A percentile compares a stretch with the other conserved stretches of the same genome.
Conservation (phyloP, 1,140 invertebrate genomes). For the Vanessa atalanta region DNA sequence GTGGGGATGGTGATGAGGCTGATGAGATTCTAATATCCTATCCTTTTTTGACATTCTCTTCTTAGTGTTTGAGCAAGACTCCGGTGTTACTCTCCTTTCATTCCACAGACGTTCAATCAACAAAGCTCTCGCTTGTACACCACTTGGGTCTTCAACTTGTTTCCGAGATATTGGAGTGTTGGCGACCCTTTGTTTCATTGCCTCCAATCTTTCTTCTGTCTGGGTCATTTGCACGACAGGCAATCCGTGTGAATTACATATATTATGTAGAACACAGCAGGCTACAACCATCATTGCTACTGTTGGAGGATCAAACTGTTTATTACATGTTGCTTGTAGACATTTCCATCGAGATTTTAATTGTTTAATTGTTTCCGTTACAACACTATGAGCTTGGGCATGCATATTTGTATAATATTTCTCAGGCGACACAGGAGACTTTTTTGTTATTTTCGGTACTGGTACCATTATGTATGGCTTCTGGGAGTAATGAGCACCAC, state of each 20-base stretch:
- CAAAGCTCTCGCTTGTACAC: conserved; percentile 45
- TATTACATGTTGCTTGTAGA: conserved; percentile 66
- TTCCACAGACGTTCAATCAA: conserved; percentile 67
- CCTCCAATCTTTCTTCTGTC: conserved; percentile 65
- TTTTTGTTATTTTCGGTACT: conserved; percentile 71
- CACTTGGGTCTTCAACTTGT: conserved; percentile 53
- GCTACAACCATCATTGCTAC: conserved; percentile 64
- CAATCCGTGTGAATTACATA: conserved; percentile 56
- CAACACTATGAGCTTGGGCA: conserved; percentile 51
- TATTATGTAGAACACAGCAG: conserved; percentile 67
- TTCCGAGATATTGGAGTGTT: conserved; percentile 60
- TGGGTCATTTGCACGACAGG: conserved; percentile 55
- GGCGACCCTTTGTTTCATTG: conserved; percentile 71
- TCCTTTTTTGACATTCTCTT: conserved; percentile 64
- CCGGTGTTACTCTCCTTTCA: conserved; percentile 52
- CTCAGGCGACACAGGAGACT: conserved; percentile 64
- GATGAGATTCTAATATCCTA: conserved; percentile 42
- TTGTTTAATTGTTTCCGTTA: conserved; percentile 64
- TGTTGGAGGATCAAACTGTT: conserved; percentile 61
- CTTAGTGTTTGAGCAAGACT: conserved; percentile 48
- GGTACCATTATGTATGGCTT: conserved; percentile 68
- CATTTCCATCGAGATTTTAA: conserved; percentile 71
- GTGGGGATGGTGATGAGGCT: conserved; percentile 23
- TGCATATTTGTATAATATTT: conserved; percentile 69
- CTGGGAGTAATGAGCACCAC: conserved; percentile 61